Conservation (phyloP, 1,140 invertebrate species). For the Apocrypta bakeri region DNA sequence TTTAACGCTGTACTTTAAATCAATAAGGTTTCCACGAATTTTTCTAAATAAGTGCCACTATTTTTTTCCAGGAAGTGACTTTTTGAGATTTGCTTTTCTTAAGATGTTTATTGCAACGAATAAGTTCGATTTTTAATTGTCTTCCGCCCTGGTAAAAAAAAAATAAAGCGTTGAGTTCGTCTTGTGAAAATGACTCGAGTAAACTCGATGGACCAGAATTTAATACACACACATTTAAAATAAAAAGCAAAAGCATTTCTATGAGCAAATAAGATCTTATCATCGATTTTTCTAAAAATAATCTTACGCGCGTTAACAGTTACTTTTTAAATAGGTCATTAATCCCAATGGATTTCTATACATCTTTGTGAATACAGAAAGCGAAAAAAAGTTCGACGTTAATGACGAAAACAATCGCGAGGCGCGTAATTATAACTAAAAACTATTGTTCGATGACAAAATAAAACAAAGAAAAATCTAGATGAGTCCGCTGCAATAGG, state of each 20-base stretch:
- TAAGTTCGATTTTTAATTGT: slow-evolving; percentile 41
- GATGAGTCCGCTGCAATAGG: slow-evolving; percentile 4
- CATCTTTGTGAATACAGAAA: slow-evolving; percentile 60
- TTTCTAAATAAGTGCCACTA: not conserved
- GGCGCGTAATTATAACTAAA: slow-evolving; percentile 9
- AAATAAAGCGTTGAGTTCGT: slow-evolving; percentile 18
- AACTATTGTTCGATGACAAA: slow-evolving; percentile 39
- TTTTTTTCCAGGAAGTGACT: not conserved
- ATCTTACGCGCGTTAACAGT: slow-evolving; percentile 7
- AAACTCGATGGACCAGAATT: slow-evolving; percentile 43
- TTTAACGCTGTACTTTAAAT: not conserved
- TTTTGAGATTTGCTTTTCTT: slow-evolving; percentile 5
- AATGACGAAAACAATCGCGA: not conserved
- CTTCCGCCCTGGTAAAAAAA: slow-evolving; percentile 30
- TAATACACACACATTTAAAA: slow-evolving; percentile 37
- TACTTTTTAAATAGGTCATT: slow-evolving; percentile 19
- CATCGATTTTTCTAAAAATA: slow-evolving; percentile 40
- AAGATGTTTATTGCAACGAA: slow-evolving; percentile 13
- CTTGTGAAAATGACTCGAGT: slow-evolving; percentile 30
- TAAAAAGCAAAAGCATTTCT: slow-evolving; percentile 20
- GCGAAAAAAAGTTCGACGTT: slow-evolving; percentile 20
- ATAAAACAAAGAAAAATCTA: slow-evolving; percentile 39
- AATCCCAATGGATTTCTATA: slow-evolving; percentile 59
- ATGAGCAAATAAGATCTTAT: slow-evolving; percentile 7
- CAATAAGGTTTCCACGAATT: not conserved